These are phyloP conservation scores for Trididemnum clinides DNA, from an alignment of 23 tunicate genomes.

Conservation along the genomic window DNA sequence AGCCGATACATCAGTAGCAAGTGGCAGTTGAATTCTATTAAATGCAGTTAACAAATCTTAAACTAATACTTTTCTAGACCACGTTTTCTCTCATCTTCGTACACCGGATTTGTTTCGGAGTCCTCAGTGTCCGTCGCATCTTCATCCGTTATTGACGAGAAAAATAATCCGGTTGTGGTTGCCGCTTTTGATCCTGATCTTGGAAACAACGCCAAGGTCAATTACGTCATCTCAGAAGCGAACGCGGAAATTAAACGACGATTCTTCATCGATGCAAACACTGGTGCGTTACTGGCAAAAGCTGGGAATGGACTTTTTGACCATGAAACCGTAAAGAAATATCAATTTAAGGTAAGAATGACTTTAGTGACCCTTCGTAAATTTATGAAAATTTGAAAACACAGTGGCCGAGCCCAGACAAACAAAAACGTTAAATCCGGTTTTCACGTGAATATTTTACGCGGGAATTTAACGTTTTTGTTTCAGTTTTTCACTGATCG, in stretches of 20 bases:
- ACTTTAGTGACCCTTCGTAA: no score
- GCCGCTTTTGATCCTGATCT: constrained; percentile 43
- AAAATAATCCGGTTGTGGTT: constrained; percentile 39
- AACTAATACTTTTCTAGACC: constrained; percentile 47
- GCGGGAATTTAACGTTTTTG: no score
- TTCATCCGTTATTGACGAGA: constrained; percentile 18
- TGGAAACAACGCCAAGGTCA: constrained; percentile 49
- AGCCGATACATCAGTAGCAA: no score
- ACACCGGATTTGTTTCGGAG: constrained; percentile 44
- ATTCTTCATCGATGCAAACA: constrained; percentile 37
- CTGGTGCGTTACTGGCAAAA: constrained; percentile 41
- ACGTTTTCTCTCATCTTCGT: constrained; percentile 6
- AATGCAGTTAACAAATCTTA: no score
- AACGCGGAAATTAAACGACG: not conserved
- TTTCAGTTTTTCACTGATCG: no score
- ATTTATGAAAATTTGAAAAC: no score
- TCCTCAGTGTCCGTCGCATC: constrained; percentile 17
- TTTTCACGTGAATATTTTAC: no score
- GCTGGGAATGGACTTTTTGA: constrained; percentile 42
- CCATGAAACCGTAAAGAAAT: constrained; percentile 30
- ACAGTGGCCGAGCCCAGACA: no score
- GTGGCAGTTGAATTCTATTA: no score
- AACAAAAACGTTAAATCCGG: no score
- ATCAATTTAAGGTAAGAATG: constrained; percentile 26
- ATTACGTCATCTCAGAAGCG: constrained; percentile 12